Evolutionary conservation across 2,113 vertebrate species (phyloP).

Genomic region (Baryphthengus martii): DNA sequence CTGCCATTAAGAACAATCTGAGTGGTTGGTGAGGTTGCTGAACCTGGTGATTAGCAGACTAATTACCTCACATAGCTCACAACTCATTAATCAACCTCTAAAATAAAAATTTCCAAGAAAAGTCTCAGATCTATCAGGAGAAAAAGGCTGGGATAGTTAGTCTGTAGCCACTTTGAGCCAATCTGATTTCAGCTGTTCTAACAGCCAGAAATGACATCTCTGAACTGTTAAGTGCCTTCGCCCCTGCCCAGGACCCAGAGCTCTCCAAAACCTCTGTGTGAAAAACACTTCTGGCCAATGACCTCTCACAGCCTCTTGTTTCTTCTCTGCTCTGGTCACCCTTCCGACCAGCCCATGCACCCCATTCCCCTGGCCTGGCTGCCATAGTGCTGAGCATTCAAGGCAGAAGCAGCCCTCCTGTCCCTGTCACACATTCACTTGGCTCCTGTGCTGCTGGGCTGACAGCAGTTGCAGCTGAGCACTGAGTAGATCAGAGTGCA

Average conservation of each 20-base stretch:
- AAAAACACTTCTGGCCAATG: background rate
- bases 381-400: fast-evolving
- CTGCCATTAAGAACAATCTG: constrained; percentile 2
- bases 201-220: background rate
- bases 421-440: background rate
- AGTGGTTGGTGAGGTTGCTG: constrained; percentile 16
- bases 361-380: background rate
- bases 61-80: constrained; percentile 60
- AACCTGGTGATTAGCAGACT: constrained; percentile 51
- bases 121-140: background rate
- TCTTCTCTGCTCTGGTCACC: background rate
- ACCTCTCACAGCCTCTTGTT: background rate
- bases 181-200: background rate
- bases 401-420: background rate
- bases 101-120: constrained; percentile 39
- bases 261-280: background rate
- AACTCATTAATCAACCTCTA: constrained; percentile 69
- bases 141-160: background rate
- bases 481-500: background rate
- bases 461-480: background rate
- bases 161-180: background rate
- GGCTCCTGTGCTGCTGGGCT: background rate
- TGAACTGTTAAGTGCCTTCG: background rate
- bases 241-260: background rate
- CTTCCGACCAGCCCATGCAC: background rate